Conservation (phyloP, 2,113 vertebrate species). For the Lepidothrix coronata region DNA sequence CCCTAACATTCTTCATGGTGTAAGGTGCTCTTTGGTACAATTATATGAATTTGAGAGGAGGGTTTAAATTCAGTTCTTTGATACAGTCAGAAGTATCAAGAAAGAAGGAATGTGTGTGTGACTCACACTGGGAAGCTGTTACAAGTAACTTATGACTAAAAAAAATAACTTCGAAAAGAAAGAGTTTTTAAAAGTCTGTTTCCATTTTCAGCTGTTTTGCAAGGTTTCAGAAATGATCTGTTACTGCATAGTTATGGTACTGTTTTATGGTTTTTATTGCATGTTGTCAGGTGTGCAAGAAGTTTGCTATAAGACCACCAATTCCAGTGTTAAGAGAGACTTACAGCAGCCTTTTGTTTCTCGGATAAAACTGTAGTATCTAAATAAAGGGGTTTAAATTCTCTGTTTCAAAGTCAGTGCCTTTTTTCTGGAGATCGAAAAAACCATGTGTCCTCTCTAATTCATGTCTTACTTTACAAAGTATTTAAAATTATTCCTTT, state of each 20-base stretch:
- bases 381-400: background rate
- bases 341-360: background rate
- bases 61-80: background rate
- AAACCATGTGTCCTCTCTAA: background rate
- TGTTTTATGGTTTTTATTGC: background rate
- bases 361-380: background rate
- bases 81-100: background rate
- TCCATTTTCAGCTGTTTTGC: background rate
- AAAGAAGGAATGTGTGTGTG: background rate
- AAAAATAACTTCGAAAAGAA: background rate
- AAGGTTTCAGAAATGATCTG: background rate
- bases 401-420: background rate
- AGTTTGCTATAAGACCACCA: background rate
- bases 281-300: background rate
- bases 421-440: background rate
- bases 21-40: background rate
- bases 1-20: fast-evolving
- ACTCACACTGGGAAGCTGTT: background rate
- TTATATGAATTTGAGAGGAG: background rate
- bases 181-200: background rate
- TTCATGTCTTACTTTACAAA: background rate
- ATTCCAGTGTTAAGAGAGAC: background rate
- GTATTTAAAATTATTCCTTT: background rate
- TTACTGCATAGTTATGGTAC: background rate
- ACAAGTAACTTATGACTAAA: background rate